Percentiles rank a stretch among this genome's conserved stretches.
These are phyloP conservation scores for Lithophane ornitopus DNA, from an alignment of 2,888 invertebrate species.

Conservation along the genomic window DNA sequence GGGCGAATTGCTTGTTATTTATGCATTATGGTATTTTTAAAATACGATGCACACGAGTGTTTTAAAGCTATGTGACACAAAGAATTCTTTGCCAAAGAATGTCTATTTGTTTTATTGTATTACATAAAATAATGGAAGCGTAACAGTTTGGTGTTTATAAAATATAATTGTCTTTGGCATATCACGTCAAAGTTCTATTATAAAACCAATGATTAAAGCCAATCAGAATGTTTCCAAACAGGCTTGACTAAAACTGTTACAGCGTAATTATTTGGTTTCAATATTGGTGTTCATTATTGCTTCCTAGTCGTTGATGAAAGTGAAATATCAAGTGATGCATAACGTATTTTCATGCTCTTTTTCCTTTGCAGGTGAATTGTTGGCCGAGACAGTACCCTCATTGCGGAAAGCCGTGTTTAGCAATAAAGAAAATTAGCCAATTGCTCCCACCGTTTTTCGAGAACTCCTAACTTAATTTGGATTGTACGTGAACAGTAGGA, in stretches of 20 bases:
- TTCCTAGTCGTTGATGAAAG: conserved; percentile 50
- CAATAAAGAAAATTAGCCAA: conserved; percentile 28
- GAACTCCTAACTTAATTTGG: conserved; percentile 27
- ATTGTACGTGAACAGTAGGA: conserved; percentile 4
- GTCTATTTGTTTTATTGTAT: conserved; percentile 18
- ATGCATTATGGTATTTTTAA: conserved; percentile 32
- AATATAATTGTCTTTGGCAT: conserved; percentile 22
- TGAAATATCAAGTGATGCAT: conserved; percentile 46
- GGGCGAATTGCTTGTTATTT: conserved; percentile 36
- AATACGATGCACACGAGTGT: conserved; percentile 18
- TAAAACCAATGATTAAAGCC: conserved; percentile 5
- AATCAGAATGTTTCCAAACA: not conserved
- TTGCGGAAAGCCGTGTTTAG: conserved; percentile 28
- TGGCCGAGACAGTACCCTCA: conserved; percentile 23
- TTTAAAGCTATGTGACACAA: conserved; percentile 10
- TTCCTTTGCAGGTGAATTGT: conserved; percentile 51
- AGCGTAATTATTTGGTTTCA: conserved; percentile 40
- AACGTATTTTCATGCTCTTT: conserved; percentile 57
- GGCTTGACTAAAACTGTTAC: conserved; percentile 13
- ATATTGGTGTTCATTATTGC: conserved; percentile 48
- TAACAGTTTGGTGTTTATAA: conserved; percentile 27
- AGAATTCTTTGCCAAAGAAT: conserved; percentile 21
- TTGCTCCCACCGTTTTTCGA: conserved; percentile 5
- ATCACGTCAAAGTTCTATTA: conserved; percentile 5
- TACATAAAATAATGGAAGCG: conserved; percentile 16